Evolutionary conservation across 2,888 invertebrate species (phyloP).

Genomic region (Plemyria rubiginata): DNA sequence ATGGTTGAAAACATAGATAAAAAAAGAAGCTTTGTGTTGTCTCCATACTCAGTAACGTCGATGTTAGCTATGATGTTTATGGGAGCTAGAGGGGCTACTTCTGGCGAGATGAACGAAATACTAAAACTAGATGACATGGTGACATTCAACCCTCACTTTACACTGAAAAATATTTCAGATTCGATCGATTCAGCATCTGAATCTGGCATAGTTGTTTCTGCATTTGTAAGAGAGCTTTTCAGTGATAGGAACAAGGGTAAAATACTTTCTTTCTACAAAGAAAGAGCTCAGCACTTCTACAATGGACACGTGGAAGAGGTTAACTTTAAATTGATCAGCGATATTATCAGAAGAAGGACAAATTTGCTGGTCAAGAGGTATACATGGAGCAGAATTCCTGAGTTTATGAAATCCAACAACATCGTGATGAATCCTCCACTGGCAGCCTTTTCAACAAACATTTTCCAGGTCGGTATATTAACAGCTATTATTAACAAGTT

Average conservation of each 20-base stretch:
- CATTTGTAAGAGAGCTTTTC: slow-evolving; percentile 92
- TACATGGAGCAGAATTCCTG: slow-evolving; percentile 90
- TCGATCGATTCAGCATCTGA: slow-evolving; percentile 88
- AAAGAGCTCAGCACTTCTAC: slow-evolving; percentile 94
- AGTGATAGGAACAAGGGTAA: slow-evolving; percentile 92
- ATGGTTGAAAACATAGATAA: slow-evolving; percentile 89
- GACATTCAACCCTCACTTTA: slow-evolving; percentile 95
- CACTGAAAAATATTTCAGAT: slow-evolving; percentile 93
- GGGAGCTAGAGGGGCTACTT: slow-evolving; percentile 93
- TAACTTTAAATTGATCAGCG: slow-evolving; percentile 92
- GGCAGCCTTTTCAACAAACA: slow-evolving; percentile 92
- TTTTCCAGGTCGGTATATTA: slow-evolving; percentile 87
- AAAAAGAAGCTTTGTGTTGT: slow-evolving; percentile 91
- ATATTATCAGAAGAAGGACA: slow-evolving; percentile 91
- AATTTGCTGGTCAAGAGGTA: slow-evolving; percentile 92
- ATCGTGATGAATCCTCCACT: slow-evolving; percentile 90
- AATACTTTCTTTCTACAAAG: slow-evolving; percentile 94
- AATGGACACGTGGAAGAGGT: slow-evolving; percentile 94
- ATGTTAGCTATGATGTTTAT: slow-evolving; percentile 96
- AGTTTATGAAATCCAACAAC: slow-evolving; percentile 90
- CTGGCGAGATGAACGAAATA: slow-evolving; percentile 95
- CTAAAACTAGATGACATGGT: slow-evolving; percentile 94
- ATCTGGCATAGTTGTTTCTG: slow-evolving; percentile 91
- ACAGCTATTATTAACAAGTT: not conserved
- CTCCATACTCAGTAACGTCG: slow-evolving; percentile 94